Evolutionary conservation across 1,140 invertebrate species (phyloP), one percentile per base, ranked within the genome.

Genomic region (Drosophila pectinifera): DNA sequence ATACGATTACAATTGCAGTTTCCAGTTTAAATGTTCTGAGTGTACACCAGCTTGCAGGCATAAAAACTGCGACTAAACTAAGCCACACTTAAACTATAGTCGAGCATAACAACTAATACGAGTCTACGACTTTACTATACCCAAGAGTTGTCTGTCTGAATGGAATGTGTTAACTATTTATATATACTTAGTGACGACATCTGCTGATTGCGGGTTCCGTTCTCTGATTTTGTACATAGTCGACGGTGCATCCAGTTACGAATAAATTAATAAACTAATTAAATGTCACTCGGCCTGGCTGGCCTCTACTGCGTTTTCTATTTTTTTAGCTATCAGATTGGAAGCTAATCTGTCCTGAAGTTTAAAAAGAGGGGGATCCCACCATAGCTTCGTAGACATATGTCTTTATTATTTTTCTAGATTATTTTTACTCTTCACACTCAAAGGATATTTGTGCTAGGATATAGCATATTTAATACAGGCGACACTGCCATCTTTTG

Each of bases 61-160:
- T 43, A 45, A 80, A 39, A 42, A 57, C 39, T 20, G 51, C 16
- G n/a, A 53, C 56, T 39, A 73, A 39, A n/a, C 24, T 24, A 54
- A 42, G 41, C 3, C 26, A 31, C 24, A 49, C 13, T 6, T 10
- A 36, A 38, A 28, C 54, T 26, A n/a, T 26, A 22, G 39, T n/a
- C 4, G 28, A 48, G 16, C 10, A 18, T 2, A 18, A 28, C 46
- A 31, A 24, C 31, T 20, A 59, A 18, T 13, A n/a, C 36, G 6
- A 38, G 31, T 31, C 28, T 70, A 53, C 24, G 34, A 75, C 48
- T 73, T 42, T 65, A 75, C 38, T 43, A 69, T 57, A 70, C 38
- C 63, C 79, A 64, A 72, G 55, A 65, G 59, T 69, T 70, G 62
- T 79, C 62, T 84, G 76, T 75, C 80, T 83, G 75, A 79, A 53